These are phyloP conservation scores for Callimorpha dominula DNA, from an alignment of 2,888 invertebrate genomes.

Conservation along the genomic window DNA sequence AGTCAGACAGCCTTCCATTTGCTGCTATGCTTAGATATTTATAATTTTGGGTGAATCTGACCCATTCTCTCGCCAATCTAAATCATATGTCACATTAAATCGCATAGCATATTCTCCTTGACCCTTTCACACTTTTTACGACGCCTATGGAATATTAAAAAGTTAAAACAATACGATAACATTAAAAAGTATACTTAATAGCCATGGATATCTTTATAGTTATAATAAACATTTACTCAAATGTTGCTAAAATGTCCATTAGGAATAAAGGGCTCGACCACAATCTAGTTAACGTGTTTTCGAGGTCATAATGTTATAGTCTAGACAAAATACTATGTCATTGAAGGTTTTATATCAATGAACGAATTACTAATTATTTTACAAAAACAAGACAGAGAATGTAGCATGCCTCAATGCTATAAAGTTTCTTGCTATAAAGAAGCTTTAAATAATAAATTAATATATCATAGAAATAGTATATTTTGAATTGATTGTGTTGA, in stretches of 20 bases:
- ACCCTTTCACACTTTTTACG: no score
- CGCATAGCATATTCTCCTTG: background rate
- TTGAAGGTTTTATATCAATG: slow-evolving; percentile 3
- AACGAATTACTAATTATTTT: background rate
- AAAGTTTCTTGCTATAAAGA: background rate
- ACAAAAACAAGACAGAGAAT: background rate
- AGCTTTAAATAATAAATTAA: background rate
- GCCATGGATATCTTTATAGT: background rate
- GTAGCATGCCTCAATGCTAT: background rate
- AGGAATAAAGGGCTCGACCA: background rate
- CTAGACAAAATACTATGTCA: background rate
- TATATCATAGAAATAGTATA: no score
- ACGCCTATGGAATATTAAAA: background rate
- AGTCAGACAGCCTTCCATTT: no score
- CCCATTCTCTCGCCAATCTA: no score
- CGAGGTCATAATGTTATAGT: background rate
- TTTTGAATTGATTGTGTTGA: no score
- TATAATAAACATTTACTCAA: no score
- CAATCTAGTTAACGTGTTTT: background rate
- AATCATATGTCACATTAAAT: no score
- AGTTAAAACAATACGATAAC: no score
- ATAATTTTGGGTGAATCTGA: no score
- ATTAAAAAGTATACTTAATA: background rate
- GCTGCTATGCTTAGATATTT: no score
- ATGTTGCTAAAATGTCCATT: background rate